Evolutionary conservation across 2,797 vertebrate species (phyloP), one percentile per base, ranked within the genome.

Genomic region (Dryobates pubescens): DNA sequence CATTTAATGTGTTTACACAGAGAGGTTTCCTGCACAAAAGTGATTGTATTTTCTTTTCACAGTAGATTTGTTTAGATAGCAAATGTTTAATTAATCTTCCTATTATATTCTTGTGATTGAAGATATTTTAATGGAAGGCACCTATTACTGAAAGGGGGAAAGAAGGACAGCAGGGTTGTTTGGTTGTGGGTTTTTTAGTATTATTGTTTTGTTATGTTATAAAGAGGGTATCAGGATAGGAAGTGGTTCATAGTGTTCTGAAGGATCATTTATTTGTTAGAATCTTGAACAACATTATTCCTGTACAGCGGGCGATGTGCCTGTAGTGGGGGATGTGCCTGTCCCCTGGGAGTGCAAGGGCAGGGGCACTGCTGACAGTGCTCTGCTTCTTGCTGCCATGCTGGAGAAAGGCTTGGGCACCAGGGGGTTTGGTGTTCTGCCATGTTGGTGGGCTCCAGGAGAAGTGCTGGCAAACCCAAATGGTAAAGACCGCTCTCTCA

Each of bases 171-270:
- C 17, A 70, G 62, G 22, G 58, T 51, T 51, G 49, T 24, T 51
- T 51, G 49, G 11, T 51, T 29, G 18, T 64, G 29, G 6, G 5
- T 5, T 69, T 27, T 70, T 57, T 38, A 43, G 41, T 43, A 43
- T 0, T 2, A 51, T 20, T 20, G 22, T 0, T 2, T 2, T 2
- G 1, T 13, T 8, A 36, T 58, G 13, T 26, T 77, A 62, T 45
- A 41, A 32, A 12, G 23, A 43, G 11, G 6, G 2, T n/a, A 0
- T 77, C 4, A 3, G 4, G 3, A 8, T 68, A 71, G 51, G n/a
- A 77, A 13, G 90, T 58, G 6, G 77, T 89, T 93, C 45, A 4
- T 24, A 61, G 64, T 1, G 2, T 12, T 59, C 0, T 53, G 30
- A 62, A 80, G 15, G 17, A 36, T 38, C 17, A 51, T 29, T 77